Conservation (phyloP, 2,888 invertebrate genomes). For the Caenorhabditis becei region DNA sequence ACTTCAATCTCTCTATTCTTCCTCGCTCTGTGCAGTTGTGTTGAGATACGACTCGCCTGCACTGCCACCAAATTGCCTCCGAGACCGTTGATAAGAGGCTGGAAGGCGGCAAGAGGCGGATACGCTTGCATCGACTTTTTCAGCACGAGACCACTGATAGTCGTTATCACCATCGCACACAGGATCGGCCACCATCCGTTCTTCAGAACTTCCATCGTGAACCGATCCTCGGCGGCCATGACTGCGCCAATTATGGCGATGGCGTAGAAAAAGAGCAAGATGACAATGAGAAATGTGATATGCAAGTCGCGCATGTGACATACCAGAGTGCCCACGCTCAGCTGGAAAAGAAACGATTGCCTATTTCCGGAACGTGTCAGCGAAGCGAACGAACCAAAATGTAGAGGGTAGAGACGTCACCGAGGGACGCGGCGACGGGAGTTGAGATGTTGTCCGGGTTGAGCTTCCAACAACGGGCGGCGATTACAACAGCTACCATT, state of each 20-base stretch:
- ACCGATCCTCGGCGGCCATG: constrained; percentile 60
- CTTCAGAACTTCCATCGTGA: constrained; percentile 68
- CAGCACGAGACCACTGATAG: constrained; percentile 74
- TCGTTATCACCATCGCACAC: constrained; percentile 71
- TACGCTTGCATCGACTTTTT: constrained; percentile 69
- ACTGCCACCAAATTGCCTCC: constrained; percentile 78
- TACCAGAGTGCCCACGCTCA: constrained; percentile 58
- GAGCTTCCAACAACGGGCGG: constrained; percentile 83
- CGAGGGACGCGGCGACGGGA: constrained; percentile 93
- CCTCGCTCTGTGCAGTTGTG: constrained; percentile 70
- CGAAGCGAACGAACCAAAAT: constrained; percentile 56
- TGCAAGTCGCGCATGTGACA: constrained; percentile 48
- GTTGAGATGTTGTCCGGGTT: constrained; percentile 96
- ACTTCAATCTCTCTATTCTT: constrained; percentile 64
- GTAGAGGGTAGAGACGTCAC: constrained; percentile 90
- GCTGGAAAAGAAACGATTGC: constrained; percentile 40
- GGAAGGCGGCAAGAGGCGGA: constrained; percentile 76
- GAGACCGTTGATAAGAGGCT: constrained; percentile 79
- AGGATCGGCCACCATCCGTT: constrained; percentile 73
- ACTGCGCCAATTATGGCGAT: constrained; percentile 62
- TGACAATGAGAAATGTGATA: constrained; percentile 55
- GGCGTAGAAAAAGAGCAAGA: constrained; percentile 62
- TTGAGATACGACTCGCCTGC: constrained; percentile 76
- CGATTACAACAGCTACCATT: constrained; percentile 71
- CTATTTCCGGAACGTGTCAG: constrained; percentile 11